Evolutionary conservation across 2,888 invertebrate genomes (phyloP).

Genomic region (Pecten maximus): DNA sequence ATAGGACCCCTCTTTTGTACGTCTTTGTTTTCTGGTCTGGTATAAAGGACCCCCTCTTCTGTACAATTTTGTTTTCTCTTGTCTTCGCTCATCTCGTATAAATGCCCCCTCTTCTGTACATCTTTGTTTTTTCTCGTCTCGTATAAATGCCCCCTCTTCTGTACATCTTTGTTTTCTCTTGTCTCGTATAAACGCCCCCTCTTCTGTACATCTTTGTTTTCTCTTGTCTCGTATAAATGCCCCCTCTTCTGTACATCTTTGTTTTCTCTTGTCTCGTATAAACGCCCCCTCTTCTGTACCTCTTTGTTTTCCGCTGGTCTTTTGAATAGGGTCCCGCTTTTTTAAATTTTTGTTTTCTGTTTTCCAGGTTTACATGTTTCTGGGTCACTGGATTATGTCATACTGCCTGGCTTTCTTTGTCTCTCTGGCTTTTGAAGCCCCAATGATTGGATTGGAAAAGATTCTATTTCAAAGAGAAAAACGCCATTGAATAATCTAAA

Average conservation of each 20-base stretch:
- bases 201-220: neutral
- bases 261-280: neutral
- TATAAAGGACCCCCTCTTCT: no score
- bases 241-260: neutral
- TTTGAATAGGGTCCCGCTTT: no score
- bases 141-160: no score
- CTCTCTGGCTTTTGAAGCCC: slow-evolving; percentile 45
- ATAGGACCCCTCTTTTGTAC: no score
- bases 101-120: no score
- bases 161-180: neutral
- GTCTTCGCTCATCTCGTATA: no score
- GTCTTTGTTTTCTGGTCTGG: no score
- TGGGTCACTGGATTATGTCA: slow-evolving; percentile 38
- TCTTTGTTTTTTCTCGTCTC: neutral
- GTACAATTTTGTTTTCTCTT: no score
- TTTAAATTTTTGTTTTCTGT: neutral
- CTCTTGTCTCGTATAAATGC: no score
- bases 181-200: no score
- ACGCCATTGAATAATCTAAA: neutral
- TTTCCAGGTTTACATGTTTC: slow-evolving; percentile 44
- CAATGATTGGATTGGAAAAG: slow-evolving; percentile 42
- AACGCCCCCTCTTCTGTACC: neutral
- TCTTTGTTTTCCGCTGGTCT: no score
- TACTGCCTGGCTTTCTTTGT: slow-evolving; percentile 39
- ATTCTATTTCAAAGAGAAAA: neutral